Base-by-base conservation (phyloP, 2,797 vertebrate genomes). In the Sebastes trivittatus region DNA sequence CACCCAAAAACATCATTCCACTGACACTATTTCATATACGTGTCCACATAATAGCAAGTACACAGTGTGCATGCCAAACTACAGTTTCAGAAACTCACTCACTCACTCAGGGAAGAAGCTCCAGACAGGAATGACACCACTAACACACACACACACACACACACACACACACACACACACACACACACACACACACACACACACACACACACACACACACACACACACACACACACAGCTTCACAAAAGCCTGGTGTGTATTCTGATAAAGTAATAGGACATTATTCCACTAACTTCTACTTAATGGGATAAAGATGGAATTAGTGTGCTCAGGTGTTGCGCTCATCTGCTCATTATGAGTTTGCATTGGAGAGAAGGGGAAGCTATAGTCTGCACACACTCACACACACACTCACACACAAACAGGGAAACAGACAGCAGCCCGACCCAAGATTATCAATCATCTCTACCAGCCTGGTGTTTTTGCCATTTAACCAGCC, bases 251-350 rank as follows among this genome's bases (percentile, higher is more conserved):
- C 64, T 80, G 62, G 69, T 87, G 82, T 81, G 79, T 63, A 67
- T 81, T 75, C 38, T 16, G 29, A 78, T 54, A 86, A 87, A 76
- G 89, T 83, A 88, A 90, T 88, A 69, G 77, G 69, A 89, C 70
- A 87, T 90, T 83, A 93, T 86, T 88, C 71, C 61, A 30, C 82
- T 85, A 89, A 90, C 82, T 79, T 88, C 77, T 32, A 64, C 58
- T 76, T 91, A 93, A 91, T 91, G 80, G 79, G 88, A 91, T 92
- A 84, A 91, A 90, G 85, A 92, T 89, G 83, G 84, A 92, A 92
- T 90, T 88, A 89, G 71, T 81, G 89, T 86, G 85, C 89, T 90
- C 91, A 92, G 93, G 91, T 94, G 92, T 91, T 88, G 81, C 11
- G 69, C 89, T 91, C 90, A 89, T 92, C 87, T 93, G 88, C 77